Evolutionary conservation across 1,140 invertebrate species (phyloP), one percentile per base, ranked within the genome.

Genomic region (Euschistus heros): DNA sequence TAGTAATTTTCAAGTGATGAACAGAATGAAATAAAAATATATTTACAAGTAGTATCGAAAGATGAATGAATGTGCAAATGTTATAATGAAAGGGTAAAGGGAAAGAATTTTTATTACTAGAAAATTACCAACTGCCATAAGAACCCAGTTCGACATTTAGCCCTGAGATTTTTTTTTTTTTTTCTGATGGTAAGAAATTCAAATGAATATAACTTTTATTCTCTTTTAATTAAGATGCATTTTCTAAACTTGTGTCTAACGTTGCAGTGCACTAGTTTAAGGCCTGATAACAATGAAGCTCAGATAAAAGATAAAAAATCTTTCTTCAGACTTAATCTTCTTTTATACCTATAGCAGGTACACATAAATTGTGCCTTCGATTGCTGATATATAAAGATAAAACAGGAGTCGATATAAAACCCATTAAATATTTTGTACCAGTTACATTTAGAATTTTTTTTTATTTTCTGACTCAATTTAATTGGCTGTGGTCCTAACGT

Each of bases 291-390:
- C n/a, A 57, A 57, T 57, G 54, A 57, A 57, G 54, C 54, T 47
- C 61, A 62, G 61, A 62, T n/a, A 46, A 46, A 47, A 46, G 26
- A 46, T 18, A 61, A 61, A 30, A 46, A 44, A 24, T 62, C 20
- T 62, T 47, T 46, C 30, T 62, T 62, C 44, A 62, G 61, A 46
- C 37, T 47, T 47, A 62, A 46, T 47, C 14, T 46, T 24, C n/a
- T 46, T 46, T 27, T 24, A 62, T 47, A 62, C n/a, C 20, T 46
- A 44, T 62, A 46, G 22, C 61, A 62, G 61, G 61, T 62, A 62
- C 61, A 62, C 37, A 46, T 22, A 62, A 62, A 62, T 62, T 62
- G 61, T 62, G 61, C 61, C 61, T 26, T 46, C 22, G n/a, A 24
- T 42, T 62, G 59, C 59, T 61, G 59, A 27, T 33, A 61, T 33